These are phyloP conservation scores for Calliphora vomitoria DNA, from an alignment of 2,888 invertebrate species.

Conservation along the genomic window DNA sequence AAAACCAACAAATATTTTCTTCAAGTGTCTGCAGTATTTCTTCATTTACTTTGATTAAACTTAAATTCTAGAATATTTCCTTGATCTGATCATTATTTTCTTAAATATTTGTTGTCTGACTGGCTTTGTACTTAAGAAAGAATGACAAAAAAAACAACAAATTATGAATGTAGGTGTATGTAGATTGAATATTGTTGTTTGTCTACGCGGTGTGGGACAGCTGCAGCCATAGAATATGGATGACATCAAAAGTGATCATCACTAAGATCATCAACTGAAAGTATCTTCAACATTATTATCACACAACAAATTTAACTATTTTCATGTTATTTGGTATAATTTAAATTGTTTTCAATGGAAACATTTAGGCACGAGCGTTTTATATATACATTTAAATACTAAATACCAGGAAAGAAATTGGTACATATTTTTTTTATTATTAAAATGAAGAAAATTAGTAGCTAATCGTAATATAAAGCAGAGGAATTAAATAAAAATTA, in stretches of 20 bases:
- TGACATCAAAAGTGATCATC: slow-evolving; percentile 59
- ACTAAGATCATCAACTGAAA: slow-evolving; percentile 35
- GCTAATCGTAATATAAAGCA: background rate
- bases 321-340: slow-evolving; percentile 20
- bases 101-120: slow-evolving; percentile 29
- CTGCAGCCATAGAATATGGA: slow-evolving; percentile 15
- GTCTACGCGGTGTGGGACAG: slow-evolving; percentile 25
- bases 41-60: slow-evolving; percentile 58
- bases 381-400: slow-evolving; percentile 18
- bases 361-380: slow-evolving; percentile 27
- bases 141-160: slow-evolving; percentile 19
- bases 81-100: slow-evolving; percentile 33
- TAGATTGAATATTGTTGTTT: slow-evolving; percentile 35
- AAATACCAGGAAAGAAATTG: background rate
- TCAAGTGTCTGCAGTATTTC: slow-evolving; percentile 23
- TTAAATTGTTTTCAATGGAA: slow-evolving; percentile 22
- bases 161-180: slow-evolving; percentile 63
- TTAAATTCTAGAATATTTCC: slow-evolving; percentile 60
- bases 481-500: background rate
- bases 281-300: slow-evolving; percentile 3
- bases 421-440: background rate
- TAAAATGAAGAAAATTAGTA: background rate
- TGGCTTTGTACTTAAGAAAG: slow-evolving; percentile 27
- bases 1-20: background rate
- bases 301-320: slow-evolving; percentile 35